Evolutionary conservation across 30 jellyfish, hydroid and myxozoan species (phyloP).

Genomic region (Catostylus mosaicus): DNA sequence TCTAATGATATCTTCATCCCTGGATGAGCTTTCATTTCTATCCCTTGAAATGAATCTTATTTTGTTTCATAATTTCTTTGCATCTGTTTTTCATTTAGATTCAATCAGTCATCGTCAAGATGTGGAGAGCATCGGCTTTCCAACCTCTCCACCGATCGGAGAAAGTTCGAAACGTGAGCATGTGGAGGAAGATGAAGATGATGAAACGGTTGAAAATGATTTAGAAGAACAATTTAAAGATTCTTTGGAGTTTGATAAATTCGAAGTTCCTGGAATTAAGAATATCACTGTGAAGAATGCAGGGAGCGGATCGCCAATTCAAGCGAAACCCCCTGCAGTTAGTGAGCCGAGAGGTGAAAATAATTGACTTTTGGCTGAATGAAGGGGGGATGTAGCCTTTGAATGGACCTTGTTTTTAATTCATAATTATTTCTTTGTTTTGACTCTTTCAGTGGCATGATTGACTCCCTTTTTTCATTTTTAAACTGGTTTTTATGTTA

Average conservation of each 20-base stretch:
- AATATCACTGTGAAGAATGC: constrained; percentile 23
- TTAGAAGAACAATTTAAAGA: constrained; percentile 39
- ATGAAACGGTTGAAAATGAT: constrained; percentile 22
- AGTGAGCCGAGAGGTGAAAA: constrained; percentile 1
- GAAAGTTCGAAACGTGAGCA: constrained; percentile 28
- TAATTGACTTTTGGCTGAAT: too few species aligned
- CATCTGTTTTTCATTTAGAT: neutral
- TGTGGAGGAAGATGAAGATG: neutral
- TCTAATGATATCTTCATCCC: too few species aligned
- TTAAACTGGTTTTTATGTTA: neutral
- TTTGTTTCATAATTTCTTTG: neutral
- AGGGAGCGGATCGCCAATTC: neutral
- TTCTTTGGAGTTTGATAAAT: constrained; percentile 45
- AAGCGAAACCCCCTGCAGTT: neutral
- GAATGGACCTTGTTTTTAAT: too few species aligned
- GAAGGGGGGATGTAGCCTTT: too few species aligned
- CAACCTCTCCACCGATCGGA: constrained; percentile 24
- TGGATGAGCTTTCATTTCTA: too few species aligned
- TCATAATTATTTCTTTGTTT: too few species aligned
- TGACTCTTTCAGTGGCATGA: too few species aligned
- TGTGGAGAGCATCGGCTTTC: neutral
- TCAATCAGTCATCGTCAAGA: neutral
- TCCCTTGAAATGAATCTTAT: too few species aligned
- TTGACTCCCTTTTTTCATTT: too few species aligned
- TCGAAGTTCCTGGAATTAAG: constrained; percentile 40